Percentiles rank a stretch among this genome's conserved stretches.
Evolutionary conservation across 2,888 invertebrate species (phyloP).

Genomic region (Tigriopus californicus): DNA sequence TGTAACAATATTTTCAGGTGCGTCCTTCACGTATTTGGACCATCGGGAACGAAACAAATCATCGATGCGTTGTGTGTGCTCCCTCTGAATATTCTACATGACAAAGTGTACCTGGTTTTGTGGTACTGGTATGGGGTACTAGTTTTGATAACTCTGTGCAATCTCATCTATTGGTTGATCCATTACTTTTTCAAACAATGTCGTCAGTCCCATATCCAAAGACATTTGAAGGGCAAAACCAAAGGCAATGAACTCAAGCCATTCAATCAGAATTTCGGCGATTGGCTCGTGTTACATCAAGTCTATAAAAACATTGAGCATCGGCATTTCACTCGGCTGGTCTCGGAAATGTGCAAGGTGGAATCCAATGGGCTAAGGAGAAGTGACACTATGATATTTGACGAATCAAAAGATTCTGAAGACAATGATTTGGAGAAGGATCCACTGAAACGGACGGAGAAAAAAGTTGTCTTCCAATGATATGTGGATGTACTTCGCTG

Average conservation of each 20-base stretch:
- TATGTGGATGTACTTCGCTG: too few species aligned
- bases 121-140: slow-evolving; percentile 16
- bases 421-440: too few species aligned
- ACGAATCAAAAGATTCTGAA: too few species aligned
- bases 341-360: not conserved
- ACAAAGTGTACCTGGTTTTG: slow-evolving; percentile 20
- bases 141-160: not conserved
- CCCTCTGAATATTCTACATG: slow-evolving; percentile 20
- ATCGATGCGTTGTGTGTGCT: slow-evolving; percentile 20
- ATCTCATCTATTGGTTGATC: not conserved
- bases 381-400: not conserved
- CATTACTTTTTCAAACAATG: not conserved
- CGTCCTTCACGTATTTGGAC: slow-evolving; percentile 20
- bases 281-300: slow-evolving; percentile 20
- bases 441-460: too few species aligned
- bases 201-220: not conserved
- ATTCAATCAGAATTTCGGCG: slow-evolving; percentile 17
- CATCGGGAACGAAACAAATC: slow-evolving; percentile 19
- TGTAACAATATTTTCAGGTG: slow-evolving; percentile 20
- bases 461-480: too few species aligned
- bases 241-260: not conserved
- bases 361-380: not conserved
- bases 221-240: not conserved
- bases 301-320: slow-evolving; percentile 20
- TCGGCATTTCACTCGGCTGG: slow-evolving; percentile 8